phyloP scores from a whole-genome alignment of 2,113 vertebrate genomes.

The Hippocampus barbouri region DNA sequence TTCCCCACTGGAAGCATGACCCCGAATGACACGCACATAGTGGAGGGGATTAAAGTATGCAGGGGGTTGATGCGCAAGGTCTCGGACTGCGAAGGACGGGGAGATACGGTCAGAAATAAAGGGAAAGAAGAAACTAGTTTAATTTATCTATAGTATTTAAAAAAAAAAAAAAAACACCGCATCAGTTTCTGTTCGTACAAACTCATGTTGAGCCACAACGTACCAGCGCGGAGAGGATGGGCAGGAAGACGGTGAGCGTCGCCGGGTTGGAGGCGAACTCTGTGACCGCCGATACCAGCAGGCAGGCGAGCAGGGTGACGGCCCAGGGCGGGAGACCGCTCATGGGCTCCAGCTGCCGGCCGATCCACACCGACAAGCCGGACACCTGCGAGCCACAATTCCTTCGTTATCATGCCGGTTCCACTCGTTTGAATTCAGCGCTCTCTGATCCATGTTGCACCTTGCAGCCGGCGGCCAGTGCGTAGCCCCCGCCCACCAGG shows the following conservation, averaged over 20 bases:
- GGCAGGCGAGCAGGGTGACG: constrained; percentile 88
- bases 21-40: constrained; percentile 97
- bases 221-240: constrained; percentile 93
- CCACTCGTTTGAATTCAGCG: neutral
- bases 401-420: neutral
- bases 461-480: constrained; percentile 96
- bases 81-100: constrained; percentile 79
- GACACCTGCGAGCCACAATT: constrained; percentile 68
- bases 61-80: constrained; percentile 91
- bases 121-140: too few species aligned
- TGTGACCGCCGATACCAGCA: constrained; percentile 91
- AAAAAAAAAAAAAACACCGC: too few species aligned
- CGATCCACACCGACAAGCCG: constrained; percentile 93
- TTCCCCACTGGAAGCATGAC: constrained; percentile 99
- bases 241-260: constrained; percentile 95
- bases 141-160: too few species aligned
- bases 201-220: constrained; percentile 29
- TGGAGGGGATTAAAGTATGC: constrained; percentile 93
- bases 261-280: constrained; percentile 98
- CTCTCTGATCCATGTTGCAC: constrained; percentile 55
- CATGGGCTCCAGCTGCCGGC: constrained; percentile 90
- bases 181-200: neutral
- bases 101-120: neutral
- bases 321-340: constrained; percentile 92
- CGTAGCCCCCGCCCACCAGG: constrained; percentile 95